phyloP scores from a whole-genome alignment of 2,888 invertebrate species.

The Scelioninae gen. 1 region DNA sequence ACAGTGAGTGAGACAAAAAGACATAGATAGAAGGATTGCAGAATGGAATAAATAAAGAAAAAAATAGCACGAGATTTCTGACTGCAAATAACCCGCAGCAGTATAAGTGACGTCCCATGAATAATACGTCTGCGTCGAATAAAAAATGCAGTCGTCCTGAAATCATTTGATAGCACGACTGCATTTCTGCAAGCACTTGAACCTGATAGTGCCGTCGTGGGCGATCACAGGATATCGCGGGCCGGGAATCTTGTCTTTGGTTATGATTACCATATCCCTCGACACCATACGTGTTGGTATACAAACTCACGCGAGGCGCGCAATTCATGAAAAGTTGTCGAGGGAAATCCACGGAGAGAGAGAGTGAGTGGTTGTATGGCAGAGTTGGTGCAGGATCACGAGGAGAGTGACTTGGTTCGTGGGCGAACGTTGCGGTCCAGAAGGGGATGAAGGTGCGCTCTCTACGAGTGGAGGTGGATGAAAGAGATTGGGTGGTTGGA shows the following conservation, averaged over 20 bases:
- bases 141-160: slow-evolving; percentile 13
- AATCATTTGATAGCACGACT: background rate
- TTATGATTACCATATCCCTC: slow-evolving; percentile 25
- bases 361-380: slow-evolving; percentile 21
- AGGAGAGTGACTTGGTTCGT: slow-evolving; percentile 72
- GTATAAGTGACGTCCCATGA: slow-evolving; percentile 6
- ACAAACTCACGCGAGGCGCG: slow-evolving; percentile 22
- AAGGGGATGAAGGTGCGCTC: slow-evolving; percentile 77
- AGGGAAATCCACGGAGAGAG: slow-evolving; percentile 41
- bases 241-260: background rate
- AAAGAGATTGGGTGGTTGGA: slow-evolving; percentile 76
- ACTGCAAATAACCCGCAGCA: slow-evolving; percentile 9
- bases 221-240: background rate
- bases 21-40: too few species aligned
- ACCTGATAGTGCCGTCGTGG: too few species aligned
- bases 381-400: slow-evolving; percentile 41
- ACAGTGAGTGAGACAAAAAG: too few species aligned
- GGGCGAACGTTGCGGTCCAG: slow-evolving; percentile 79
- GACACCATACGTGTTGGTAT: slow-evolving; percentile 31
- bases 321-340: slow-evolving; percentile 49
- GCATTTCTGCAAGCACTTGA: background rate
- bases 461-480: slow-evolving; percentile 71
- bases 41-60: background rate
- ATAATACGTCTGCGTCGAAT: slow-evolving; percentile 6
- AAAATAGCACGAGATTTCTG: background rate